Base-by-base conservation (phyloP, 2,113 vertebrate genomes). In the Microcebus murinus region DNA sequence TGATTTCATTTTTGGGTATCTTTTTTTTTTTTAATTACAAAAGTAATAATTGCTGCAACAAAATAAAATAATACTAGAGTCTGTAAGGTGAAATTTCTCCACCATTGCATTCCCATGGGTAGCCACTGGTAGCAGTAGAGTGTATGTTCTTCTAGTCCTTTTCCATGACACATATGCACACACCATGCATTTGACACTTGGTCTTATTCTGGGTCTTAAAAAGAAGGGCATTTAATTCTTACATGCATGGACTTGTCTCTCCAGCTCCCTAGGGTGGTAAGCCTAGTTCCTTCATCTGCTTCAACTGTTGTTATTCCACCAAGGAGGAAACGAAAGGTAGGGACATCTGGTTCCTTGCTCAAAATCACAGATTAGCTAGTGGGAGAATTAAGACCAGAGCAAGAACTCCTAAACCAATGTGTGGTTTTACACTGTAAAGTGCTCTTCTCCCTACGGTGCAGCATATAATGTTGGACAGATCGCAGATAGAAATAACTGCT, bases 171-270 rank as follows among this genome's bases (percentile, higher is more conserved):
- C 68, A 67, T 52, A 55, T n/a, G 86, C 10, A 61, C 4, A 68
- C 55, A 31, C 42, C 31, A 36, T 63, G 68, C 52, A n/a, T 52
- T 9, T 76, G 39, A 82, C 39, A 91, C 48, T 76, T 39, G 34
- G n/a, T 73, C 81, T 90, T 84, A 76, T 1, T 13, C 36, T 85
- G 15, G 45, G 45, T 79, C 68, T 83, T 74, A 74, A 36, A 63
- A 20, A 91, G 31, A 67, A 93, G 50, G 84, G 77, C 29, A 95
- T 39, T 87, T 68, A 57, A 79, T 90, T 96, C 80, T 90, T 76
- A 36, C 10, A 36, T n/a, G 4, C 63, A 87, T 29, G 52, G 63
- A 84, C 29, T 65, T 67, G 42, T n/a, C 55, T 83, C 89, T 83
- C 55, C 57, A 89, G 79, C 68, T 83, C 61, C 52, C 55, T 57